Evolutionary conservation across 2,888 invertebrate genomes (phyloP), one percentile per base, ranked within the genome.

Genomic region (Ichneumoninae sp.): DNA sequence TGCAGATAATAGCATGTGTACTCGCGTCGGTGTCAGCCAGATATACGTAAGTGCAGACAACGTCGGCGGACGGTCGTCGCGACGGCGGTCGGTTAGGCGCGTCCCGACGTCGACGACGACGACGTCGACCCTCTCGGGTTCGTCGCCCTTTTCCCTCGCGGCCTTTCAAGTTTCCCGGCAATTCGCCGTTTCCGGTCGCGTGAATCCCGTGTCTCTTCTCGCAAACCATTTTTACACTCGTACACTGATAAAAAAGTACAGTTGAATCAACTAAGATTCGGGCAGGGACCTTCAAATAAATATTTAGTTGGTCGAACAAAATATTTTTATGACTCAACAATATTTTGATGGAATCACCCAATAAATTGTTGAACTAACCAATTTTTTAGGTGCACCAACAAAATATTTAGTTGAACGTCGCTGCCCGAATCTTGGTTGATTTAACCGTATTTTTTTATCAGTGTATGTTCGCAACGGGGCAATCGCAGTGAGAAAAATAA

Each of bases 81-180:
- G 83, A 84, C 70, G 82, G 82, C 82, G 71, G 75, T 71, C 75
- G 26, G 75, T 84, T 84, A 84, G 82, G 71, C 79, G 82, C 82
- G 75, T 84, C 84, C 75, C 66, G 82, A 40, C 77, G 76, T 68
- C 77, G 57, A 66, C 77, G 13, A 26, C 77, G 13, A 26, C 68
- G 47, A 68, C 75, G 78, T 52, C 84, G 69, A 62, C 82, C 69
- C 69, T 66, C 68, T 69, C 68, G 84, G 76, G 84, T 84, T 84
- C 84, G 82, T 82, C 72, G 84, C 84, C 75, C 84, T 80, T 82
- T 66, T 82, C 71, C 62, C 68, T 44, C 54, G 60, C n/a, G 30
- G 47, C 81, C 8, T 57, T 33, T 10, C 60, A 65, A 74, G 40
- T 70, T 72, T 16, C 30, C 47, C 52, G 65, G 40, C 47, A 60